phyloP scores from a whole-genome alignment of 2,113 vertebrate genomes.

The Nothoprocta perdicaria region DNA sequence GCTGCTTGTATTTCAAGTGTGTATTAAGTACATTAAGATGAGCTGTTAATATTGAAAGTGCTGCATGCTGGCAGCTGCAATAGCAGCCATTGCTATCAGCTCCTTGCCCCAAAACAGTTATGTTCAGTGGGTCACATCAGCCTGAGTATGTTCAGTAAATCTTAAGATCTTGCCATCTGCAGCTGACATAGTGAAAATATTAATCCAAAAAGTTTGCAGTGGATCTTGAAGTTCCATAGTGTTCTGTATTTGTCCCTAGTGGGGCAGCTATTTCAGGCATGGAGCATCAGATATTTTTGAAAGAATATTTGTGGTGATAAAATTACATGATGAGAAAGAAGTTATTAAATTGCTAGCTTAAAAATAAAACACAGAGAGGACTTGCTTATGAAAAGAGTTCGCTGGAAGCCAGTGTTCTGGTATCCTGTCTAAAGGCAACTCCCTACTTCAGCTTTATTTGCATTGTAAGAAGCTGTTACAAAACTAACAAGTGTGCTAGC shows the following conservation, averaged over 20 bases:
- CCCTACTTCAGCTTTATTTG: too few relatives aligned
- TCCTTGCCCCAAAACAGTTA: background rate
- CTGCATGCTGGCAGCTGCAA: background rate
- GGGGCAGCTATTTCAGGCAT: background rate
- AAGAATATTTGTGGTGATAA: background rate
- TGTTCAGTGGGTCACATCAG: background rate
- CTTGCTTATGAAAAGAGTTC: background rate
- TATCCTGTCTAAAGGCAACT: too few relatives aligned
- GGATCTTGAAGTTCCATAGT: background rate
- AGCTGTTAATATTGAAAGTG: rapidly evolving
- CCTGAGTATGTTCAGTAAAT: background rate
- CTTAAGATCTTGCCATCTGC: background rate
- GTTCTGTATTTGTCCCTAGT: background rate
- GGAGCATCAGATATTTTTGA: background rate
- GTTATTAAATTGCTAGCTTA: background rate
- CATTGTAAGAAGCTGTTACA: too few relatives aligned
- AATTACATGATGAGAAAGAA: background rate
- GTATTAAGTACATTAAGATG: background rate
- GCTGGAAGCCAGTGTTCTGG: too few relatives aligned
- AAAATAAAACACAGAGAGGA: background rate
- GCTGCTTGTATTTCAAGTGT: background rate
- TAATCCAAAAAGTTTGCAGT: background rate
- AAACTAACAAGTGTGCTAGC: too few relatives aligned
- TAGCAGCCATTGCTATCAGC: background rate
- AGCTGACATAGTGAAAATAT: background rate